Conservation (phyloP, 2,888 invertebrate genomes). For the Lepidocyrtoides sp. region DNA sequence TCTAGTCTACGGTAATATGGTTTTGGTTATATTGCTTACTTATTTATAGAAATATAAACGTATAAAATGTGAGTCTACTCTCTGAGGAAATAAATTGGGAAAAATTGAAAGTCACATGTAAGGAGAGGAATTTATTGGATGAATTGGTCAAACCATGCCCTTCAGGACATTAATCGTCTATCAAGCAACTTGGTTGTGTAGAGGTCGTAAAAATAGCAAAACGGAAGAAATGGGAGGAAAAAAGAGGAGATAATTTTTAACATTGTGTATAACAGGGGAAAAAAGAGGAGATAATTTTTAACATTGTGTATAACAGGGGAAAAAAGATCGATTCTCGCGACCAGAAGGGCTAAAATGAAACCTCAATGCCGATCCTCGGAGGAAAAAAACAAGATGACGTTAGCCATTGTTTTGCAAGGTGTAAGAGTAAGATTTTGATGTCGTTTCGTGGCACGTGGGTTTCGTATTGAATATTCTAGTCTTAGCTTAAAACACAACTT, state of each 20-base stretch:
- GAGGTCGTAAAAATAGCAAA: conserved; percentile 15
- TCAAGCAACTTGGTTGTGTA: conserved; percentile 7
- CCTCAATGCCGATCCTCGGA: too few species aligned
- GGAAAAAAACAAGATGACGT: too few species aligned
- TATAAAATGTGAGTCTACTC: conserved; percentile 13
- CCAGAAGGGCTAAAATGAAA: conserved; percentile 49
- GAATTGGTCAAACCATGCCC: conserved; percentile 69
- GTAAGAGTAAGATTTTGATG: too few species aligned
- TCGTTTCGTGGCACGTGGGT: too few species aligned
- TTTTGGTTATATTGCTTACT: not conserved
- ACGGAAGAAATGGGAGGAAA: not conserved
- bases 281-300: not conserved
- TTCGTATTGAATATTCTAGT: too few species aligned
- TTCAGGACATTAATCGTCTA: conserved; percentile 63
- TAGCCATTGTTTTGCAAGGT: too few species aligned
- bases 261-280: not conserved
- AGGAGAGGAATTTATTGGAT: conserved; percentile 72
- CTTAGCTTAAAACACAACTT: too few species aligned
- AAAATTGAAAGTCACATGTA: conserved; percentile 68
- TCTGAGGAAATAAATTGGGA: conserved; percentile 71
- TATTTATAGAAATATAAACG: not conserved
- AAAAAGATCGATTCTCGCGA: conserved; percentile 21
- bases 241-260: too few species aligned
- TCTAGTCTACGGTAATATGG: not conserved
- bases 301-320: not conserved